Evolutionary conservation across 2,113 vertebrate species (phyloP), one percentile per base, ranked within the genome.

Genomic region (Arenaria interpres): DNA sequence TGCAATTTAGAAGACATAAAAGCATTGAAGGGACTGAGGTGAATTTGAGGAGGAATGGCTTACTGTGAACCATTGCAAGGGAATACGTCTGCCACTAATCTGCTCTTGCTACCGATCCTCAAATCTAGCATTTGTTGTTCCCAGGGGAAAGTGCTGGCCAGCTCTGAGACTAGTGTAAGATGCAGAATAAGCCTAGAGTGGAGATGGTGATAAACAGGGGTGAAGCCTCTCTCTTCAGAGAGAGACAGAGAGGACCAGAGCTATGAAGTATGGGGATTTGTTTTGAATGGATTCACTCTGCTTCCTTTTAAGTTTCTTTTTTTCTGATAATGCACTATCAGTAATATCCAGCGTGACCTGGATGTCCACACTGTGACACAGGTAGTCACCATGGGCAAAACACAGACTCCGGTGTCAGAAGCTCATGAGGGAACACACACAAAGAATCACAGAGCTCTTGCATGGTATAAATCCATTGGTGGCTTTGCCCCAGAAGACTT

Each of bases 1-100:
- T 74, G 57, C 24, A 82, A 17, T 92, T 80, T 56, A 95, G 88
- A 88, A 93, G 79, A 92, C 71, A 85, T 90, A 92, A 93, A 90
- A 79, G 18, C 79, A 57, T 3, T 63, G 66, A 89, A 90, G 33
- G 62, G 57, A 59, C 78, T 57, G 81, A 95, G 67, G 46, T 69
- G 59, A 94, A 77, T 93, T 90, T 56, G 46, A 72, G 43, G 14
- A 90, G 30, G 39, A 77, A 72, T 73, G 73, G 46, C 51, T 85
- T 92, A 76, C 64, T 75, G 56, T 51, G 56, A 90, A 81, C 48
- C 74, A 63, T 64, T 84, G 75, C 56, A 67, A 88, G 89, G 68
- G 93, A 88, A 41, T 56, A 46, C 8, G 25, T 91, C 78, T 94
- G 80, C 67, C 75, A 82, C 57, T 79, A 20, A 75, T 35, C 77